phyloP scores from a whole-genome alignment of 2,888 invertebrate genomes.

The Ectemnius lituratus region DNA sequence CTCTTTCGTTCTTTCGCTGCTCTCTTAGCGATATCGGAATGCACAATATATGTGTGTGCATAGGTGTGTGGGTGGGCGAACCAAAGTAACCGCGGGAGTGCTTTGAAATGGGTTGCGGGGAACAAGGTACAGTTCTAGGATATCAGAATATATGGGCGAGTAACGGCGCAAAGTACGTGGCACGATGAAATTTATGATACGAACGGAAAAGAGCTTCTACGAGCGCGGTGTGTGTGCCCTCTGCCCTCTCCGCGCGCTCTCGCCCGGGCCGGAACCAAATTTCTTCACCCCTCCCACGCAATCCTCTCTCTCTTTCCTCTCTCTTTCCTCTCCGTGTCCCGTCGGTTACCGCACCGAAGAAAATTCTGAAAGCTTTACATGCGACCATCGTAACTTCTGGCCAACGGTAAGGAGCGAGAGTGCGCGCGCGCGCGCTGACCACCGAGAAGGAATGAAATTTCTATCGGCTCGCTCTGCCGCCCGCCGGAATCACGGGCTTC shows the following conservation, averaged over 20 bases:
- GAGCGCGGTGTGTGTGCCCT: background rate
- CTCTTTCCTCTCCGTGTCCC: background rate
- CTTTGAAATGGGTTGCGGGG: slow-evolving; percentile 61
- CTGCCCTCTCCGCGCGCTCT: background rate
- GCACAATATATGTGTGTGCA: slow-evolving; percentile 58
- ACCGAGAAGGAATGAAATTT: background rate
- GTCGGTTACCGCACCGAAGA: background rate
- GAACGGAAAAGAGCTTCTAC: slow-evolving; percentile 35
- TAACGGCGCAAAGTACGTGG: slow-evolving; percentile 57
- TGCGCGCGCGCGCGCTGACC: background rate
- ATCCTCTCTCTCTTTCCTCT: no score
- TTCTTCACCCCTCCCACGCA: slow-evolving; percentile 21
- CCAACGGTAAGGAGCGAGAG: background rate
- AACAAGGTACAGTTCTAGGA: slow-evolving; percentile 64
- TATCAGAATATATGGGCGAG: slow-evolving; percentile 61
- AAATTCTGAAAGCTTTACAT: slow-evolving; percentile 29
- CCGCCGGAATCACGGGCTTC: no score
- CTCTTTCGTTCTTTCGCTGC: no score
- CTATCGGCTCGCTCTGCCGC: no score
- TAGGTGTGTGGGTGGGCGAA: slow-evolving; percentile 50
- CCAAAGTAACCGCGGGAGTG: slow-evolving; percentile 64
- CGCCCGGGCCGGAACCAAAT: slow-evolving; percentile 37
- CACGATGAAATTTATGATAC: slow-evolving; percentile 60
- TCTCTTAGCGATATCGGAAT: slow-evolving; percentile 56
- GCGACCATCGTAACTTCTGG: slow-evolving; percentile 14